phyloP scores from a whole-genome alignment of 2,888 invertebrate species.

The Acrobasis suavella region DNA sequence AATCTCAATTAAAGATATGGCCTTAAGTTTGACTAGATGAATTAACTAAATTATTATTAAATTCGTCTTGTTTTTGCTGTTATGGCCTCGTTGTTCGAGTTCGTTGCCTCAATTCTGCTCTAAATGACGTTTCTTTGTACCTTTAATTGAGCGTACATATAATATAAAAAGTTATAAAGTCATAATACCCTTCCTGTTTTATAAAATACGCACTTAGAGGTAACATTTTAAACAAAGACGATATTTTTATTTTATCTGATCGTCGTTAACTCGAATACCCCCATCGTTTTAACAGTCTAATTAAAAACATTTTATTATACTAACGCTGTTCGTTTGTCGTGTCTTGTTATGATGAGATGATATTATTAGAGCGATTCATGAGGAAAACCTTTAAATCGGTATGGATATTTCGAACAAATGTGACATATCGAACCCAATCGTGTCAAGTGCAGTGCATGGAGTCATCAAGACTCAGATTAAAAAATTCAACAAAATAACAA shows the following conservation, averaged over 20 bases:
- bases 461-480: not conserved
- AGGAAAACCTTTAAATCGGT: not conserved
- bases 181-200: conserved; percentile 24
- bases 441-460: not conserved
- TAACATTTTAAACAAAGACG: conserved; percentile 9
- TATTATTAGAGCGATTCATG: conserved; percentile 3
- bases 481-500: no score
- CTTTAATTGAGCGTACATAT: conserved; percentile 21
- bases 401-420: not conserved
- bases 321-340: conserved; percentile 6
- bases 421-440: not conserved
- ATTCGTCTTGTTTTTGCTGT: conserved; percentile 38
- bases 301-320: conserved; percentile 20
- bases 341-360: conserved; percentile 3
- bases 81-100: conserved; percentile 39
- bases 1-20: conserved; percentile 30
- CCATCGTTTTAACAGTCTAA: conserved; percentile 12
- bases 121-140: conserved; percentile 34
- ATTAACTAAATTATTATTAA: conserved; percentile 26
- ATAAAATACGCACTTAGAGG: not conserved
- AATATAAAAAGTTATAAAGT: conserved; percentile 23
- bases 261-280: conserved; percentile 15
- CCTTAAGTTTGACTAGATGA: conserved; percentile 29
- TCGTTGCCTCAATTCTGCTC: conserved; percentile 41
- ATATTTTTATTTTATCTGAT: conserved; percentile 15